Conservation (phyloP, 2,888 invertebrate species). For the Metallyticus violacea region DNA sequence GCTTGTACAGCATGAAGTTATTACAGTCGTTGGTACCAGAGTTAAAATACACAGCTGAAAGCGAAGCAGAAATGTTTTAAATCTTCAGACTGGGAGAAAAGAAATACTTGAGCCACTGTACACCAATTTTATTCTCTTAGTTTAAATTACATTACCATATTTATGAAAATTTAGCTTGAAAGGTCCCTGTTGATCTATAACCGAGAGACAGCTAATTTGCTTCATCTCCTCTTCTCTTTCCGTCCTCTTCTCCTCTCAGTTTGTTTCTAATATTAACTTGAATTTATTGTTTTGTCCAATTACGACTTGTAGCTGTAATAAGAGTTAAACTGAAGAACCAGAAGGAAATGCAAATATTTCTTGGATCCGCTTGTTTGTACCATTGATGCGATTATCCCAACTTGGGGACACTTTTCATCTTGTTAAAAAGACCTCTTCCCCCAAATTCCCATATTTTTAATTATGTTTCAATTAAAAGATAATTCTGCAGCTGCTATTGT, state of each 20-base stretch:
- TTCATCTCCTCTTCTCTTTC: background rate
- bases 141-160: background rate
- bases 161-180: background rate
- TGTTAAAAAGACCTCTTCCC: no score
- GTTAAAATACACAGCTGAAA: background rate
- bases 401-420: no score
- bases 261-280: background rate
- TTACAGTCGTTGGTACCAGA: no score
- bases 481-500: no score
- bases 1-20: no score
- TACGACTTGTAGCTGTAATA: background rate
- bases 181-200: background rate
- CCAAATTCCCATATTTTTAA: no score
- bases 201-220: background rate
- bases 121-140: background rate
- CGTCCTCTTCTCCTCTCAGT: background rate
- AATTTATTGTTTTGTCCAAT: background rate
- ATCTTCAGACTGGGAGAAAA: background rate
- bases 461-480: no score
- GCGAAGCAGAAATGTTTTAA: background rate
- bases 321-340: background rate
- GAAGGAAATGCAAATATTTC: background rate
- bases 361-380: background rate
- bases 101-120: background rate
- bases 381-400: background rate